Conservation (phyloP, 1,140 invertebrate genomes). For the Pristionchus pacificus region DNA sequence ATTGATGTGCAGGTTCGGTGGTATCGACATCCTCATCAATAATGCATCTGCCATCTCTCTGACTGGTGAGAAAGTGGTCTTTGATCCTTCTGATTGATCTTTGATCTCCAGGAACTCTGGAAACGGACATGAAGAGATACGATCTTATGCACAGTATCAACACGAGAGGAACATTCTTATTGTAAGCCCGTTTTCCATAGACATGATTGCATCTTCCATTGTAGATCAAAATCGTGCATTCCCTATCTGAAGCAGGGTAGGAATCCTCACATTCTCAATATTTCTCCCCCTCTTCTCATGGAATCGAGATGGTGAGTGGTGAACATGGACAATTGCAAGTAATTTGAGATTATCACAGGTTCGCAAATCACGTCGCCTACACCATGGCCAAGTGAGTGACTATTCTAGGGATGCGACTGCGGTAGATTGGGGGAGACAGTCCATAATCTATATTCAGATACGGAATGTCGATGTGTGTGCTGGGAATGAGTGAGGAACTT, state of each 20-base stretch:
- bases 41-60: slow-evolving; percentile 84
- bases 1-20: slow-evolving; percentile 69
- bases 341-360: slow-evolving; percentile 67
- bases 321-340: neutral
- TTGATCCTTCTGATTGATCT: slow-evolving; percentile 86
- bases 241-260: slow-evolving; percentile 81
- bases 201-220: slow-evolving; percentile 15
- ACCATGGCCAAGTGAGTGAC: slow-evolving; percentile 98
- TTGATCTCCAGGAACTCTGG: slow-evolving; percentile 69
- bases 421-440: too few species aligned
- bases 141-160: slow-evolving; percentile 61
- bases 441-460: too few species aligned
- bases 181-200: slow-evolving; percentile 10
- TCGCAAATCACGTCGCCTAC: slow-evolving; percentile 86
- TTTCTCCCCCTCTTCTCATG: slow-evolving; percentile 89
- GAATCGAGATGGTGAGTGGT: slow-evolving; percentile 62
- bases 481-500: slow-evolving; percentile 89
- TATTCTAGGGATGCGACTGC: too few species aligned
- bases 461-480: slow-evolving; percentile 96
- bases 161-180: slow-evolving; percentile 57
- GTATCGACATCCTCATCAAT: slow-evolving; percentile 77
- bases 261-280: slow-evolving; percentile 91
- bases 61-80: slow-evolving; percentile 62
- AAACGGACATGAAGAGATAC: slow-evolving; percentile 50
- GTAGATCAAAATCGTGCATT: slow-evolving; percentile 82